Evolutionary conservation across 2,113 vertebrate genomes (phyloP).

Genomic region (Bagarius yarrelli): DNA sequence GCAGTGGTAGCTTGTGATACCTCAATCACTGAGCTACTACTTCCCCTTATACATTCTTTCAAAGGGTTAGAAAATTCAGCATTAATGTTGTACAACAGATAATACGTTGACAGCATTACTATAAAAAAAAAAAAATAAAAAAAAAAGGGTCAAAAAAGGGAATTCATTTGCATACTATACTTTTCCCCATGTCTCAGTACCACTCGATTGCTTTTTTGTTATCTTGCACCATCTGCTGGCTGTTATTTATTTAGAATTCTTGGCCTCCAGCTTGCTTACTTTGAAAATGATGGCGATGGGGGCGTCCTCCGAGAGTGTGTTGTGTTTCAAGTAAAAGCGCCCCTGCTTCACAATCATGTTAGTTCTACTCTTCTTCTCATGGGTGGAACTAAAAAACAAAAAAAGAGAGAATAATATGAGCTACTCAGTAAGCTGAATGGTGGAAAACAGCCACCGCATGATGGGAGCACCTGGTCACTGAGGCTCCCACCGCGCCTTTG

Average conservation of each 20-base stretch:
- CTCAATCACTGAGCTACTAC: too few species aligned
- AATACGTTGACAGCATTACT: too few species aligned
- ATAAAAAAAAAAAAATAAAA: too few species aligned
- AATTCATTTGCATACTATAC: background rate
- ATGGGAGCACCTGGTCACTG: slow-evolving; percentile 87
- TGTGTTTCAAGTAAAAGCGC: slow-evolving; percentile 92
- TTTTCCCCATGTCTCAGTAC: background rate
- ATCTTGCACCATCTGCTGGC: slow-evolving; percentile 43
- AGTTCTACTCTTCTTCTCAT: slow-evolving; percentile 98
- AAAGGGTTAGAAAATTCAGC: too few species aligned
- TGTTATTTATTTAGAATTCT: background rate
- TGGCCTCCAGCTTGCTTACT: slow-evolving; percentile 64
- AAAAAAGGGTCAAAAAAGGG: too few species aligned
- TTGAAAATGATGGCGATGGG: slow-evolving; percentile 98
- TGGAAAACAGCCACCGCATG: background rate
- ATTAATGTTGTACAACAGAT: too few species aligned
- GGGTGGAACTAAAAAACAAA: slow-evolving; percentile 81
- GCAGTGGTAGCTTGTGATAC: too few species aligned
- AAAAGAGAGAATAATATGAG: background rate
- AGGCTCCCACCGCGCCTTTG: slow-evolving; percentile 92
- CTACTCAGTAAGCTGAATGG: background rate
- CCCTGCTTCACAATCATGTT: slow-evolving; percentile 95
- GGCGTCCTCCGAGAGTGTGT: slow-evolving; percentile 95
- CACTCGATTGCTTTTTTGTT: background rate
- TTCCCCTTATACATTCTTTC: too few species aligned